Base-by-base conservation (phyloP, 2,888 invertebrate genomes). In the Noctuana brunneofusca region DNA sequence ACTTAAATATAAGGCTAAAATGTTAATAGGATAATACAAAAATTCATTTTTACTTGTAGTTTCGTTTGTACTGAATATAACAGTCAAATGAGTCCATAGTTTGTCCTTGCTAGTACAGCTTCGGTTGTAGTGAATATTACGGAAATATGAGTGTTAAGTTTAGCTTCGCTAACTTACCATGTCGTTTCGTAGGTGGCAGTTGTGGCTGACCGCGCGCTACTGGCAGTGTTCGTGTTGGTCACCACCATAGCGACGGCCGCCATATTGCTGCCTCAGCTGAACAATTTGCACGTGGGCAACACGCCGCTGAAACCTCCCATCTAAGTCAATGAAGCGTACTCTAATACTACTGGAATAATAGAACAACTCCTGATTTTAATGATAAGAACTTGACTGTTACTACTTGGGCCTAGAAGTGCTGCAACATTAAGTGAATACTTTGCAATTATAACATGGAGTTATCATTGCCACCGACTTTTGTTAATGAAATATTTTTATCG, bases 201-300 rank as follows among this genome's bases (percentile, higher is more conserved):
- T 58, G 97, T 97, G 12, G 94, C 97, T 65, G 97, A 97, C 81
- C 93, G 96, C 41, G 93, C 96, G 3, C 91, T 97, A 0, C 92
- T 97, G 14, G 95, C 94, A 64, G 93, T 96, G 20, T 97, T 97
- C 83, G 93, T 96, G 65, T 87, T 96, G 65, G 94, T 95, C 60
- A 96, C 96, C 8, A 93, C 94, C 54, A 93, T 96, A 68, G 94
- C 96, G n/a, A 96, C 96, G 0, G 94, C 95, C 1, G 95, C 96
- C 67, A 96, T 97, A 71, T 89, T 97, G 56, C 71, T 95, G 89
- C 86, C 95, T 85, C 78, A 95, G 92, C 71, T 96, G 90, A 70
- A 93, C 88, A 81, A 92, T 80, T 74, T 91, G 20, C 86, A 91
- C 74, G 90, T 90, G 27, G 90, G 90, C 30, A 90, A 91, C 69